Conservation (phyloP, 2,113 vertebrate species). For the Sitta europaea region DNA sequence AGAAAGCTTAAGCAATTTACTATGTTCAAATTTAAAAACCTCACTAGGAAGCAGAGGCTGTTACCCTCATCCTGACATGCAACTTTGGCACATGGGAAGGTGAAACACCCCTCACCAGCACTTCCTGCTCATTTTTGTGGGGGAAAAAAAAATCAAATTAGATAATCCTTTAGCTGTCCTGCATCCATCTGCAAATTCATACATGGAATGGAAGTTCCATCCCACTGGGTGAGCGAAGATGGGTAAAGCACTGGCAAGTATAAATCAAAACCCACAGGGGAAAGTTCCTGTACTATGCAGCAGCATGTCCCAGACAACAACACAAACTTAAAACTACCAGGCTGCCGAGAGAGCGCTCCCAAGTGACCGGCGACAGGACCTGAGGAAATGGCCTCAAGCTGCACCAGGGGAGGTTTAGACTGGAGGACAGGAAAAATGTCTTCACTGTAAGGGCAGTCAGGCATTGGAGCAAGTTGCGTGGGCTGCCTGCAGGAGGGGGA, state of each 20-base stretch:
- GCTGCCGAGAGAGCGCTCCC: background rate
- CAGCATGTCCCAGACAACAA: fast-evolving
- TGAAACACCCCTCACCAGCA: background rate
- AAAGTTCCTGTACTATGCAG: fast-evolving
- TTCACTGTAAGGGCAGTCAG: background rate
- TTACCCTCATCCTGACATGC: too few relatives aligned
- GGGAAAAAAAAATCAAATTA: background rate
- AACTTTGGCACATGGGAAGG: background rate
- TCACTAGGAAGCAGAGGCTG: background rate
- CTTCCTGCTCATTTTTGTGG: background rate
- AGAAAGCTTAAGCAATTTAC: background rate
- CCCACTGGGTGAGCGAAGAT: fast-evolving
- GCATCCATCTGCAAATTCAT: background rate
- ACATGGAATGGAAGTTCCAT: background rate
- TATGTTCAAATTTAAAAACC: background rate
- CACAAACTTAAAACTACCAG: too few relatives aligned
- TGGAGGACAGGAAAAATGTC: background rate
- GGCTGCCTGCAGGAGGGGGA: background rate
- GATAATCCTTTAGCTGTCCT: background rate
- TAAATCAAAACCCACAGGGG: background rate
- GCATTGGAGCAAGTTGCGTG: background rate
- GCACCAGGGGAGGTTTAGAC: background rate
- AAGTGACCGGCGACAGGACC: background rate
- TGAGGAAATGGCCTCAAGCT: background rate
- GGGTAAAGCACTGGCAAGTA: background rate